Percentiles rank a stretch among this genome's conserved stretches.
phyloP scores from a whole-genome alignment of 2,888 invertebrate genomes.

The Morpho deidamia region DNA sequence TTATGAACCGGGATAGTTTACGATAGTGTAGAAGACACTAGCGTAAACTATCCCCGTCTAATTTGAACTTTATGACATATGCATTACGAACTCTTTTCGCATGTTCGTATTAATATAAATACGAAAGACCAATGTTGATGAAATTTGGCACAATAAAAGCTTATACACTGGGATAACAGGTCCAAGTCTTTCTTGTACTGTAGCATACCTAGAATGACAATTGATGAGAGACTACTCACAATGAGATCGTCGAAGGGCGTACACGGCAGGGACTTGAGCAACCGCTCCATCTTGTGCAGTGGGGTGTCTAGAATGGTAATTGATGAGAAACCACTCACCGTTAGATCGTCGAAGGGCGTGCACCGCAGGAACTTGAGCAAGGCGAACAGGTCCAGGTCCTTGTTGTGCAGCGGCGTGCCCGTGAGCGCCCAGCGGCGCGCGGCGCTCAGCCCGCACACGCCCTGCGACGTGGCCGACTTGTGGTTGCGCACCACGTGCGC shows the following conservation, averaged over 20 bases:
- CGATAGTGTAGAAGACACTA: too few species aligned
- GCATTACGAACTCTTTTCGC: too few species aligned
- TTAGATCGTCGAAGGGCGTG: conserved; percentile 92
- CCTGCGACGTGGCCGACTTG: conserved; percentile 85
- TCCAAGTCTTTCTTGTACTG: conserved; percentile 96
- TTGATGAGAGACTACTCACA: neutral
- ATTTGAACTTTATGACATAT: too few species aligned
- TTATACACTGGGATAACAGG: conserved; percentile 87
- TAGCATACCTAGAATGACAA: conserved; percentile 86
- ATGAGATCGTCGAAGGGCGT: neutral
- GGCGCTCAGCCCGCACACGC: conserved; percentile 82
- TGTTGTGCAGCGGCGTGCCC: conserved; percentile 97
- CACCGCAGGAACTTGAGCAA: conserved; percentile 90
- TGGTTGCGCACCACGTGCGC: conserved; percentile 95
- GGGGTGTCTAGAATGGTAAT: too few species aligned
- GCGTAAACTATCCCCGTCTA: too few species aligned
- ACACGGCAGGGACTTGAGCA: too few species aligned
- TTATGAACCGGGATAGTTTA: too few species aligned
- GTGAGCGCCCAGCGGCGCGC: conserved; percentile 85
- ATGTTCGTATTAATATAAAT: too few species aligned
- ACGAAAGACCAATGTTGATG: too few species aligned
- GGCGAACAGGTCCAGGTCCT: conserved; percentile 89
- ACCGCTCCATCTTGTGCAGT: too few species aligned
- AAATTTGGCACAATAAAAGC: too few species aligned
- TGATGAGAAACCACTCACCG: conserved; percentile 44